Evolutionary conservation across 2,797 vertebrate genomes (phyloP).

Genomic region (Eidolon dupreanum): DNA sequence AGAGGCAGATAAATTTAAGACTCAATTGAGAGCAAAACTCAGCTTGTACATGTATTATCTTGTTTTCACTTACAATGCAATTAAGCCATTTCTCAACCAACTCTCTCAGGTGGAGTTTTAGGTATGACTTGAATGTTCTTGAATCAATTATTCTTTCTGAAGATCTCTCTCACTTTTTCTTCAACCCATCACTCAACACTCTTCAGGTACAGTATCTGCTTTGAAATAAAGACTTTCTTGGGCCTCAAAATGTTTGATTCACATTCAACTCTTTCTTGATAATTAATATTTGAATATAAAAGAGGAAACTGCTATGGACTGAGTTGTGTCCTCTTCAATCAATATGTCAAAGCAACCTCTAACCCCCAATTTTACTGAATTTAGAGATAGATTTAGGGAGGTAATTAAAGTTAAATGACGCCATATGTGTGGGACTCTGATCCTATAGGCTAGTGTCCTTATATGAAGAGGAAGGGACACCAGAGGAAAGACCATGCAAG

Average conservation of each 20-base stretch:
- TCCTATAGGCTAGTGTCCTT: background rate
- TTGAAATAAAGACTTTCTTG: background rate
- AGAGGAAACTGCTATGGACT: background rate
- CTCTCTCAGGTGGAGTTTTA: background rate
- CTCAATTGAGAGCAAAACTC: background rate
- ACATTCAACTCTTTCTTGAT: background rate
- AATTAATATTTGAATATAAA: background rate
- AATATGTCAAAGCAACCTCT: background rate
- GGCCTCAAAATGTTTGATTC: background rate
- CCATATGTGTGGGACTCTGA: background rate
- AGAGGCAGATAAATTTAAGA: background rate
- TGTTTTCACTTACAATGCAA: background rate
- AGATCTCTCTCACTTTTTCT: background rate
- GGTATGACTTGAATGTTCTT: background rate
- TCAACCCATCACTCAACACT: background rate
- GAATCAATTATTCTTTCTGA: background rate
- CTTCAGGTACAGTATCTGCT: background rate
- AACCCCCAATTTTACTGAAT: background rate
- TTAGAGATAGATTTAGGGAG: background rate
- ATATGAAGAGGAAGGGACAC: background rate
- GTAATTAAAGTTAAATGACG: background rate
- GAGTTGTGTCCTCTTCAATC: background rate
- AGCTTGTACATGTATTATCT: background rate
- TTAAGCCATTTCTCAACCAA: background rate
- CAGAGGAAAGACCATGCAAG: background rate